phyloP scores from a whole-genome alignment of 1,140 invertebrate genomes.

The Laupala kohalensis region DNA sequence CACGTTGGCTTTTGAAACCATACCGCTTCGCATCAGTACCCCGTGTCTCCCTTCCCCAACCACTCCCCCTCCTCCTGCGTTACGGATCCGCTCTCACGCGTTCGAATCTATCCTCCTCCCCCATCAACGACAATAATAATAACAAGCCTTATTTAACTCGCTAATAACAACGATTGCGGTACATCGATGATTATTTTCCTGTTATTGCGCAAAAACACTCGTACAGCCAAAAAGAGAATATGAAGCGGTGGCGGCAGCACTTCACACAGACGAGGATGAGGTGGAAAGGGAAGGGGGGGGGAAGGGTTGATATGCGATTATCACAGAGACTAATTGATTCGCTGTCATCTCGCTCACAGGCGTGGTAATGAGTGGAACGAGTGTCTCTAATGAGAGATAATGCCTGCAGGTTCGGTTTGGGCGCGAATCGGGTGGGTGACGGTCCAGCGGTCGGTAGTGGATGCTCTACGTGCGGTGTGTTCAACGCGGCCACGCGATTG shows the following conservation, averaged over 20 bases:
- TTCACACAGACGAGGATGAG: too few species aligned
- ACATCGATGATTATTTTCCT: not conserved
- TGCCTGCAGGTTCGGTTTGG: not conserved
- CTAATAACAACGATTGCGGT: not conserved
- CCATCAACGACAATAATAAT: not conserved
- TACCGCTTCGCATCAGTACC: not conserved
- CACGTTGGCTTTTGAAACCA: too few species aligned
- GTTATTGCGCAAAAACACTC: not conserved
- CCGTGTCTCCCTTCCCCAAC: too few species aligned
- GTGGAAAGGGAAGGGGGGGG: too few species aligned
- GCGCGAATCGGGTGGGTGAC: not conserved
- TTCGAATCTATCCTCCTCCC: not conserved
- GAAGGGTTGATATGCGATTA: not conserved
- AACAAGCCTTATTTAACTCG: not conserved
- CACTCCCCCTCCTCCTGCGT: not conserved
- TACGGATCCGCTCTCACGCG: not conserved
- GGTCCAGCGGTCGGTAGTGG: not conserved
- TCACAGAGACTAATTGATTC: not conserved
- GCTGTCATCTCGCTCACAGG: not conserved
- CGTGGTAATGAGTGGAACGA: not conserved
- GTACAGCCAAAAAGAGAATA: not conserved
- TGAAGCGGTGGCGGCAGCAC: too few species aligned
- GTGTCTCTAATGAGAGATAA: not conserved
- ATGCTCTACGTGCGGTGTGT: too few species aligned
- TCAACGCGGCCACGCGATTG: too few species aligned